phyloP scores from a whole-genome alignment of 2,888 invertebrate genomes.

The Spilosoma lubricipeda region DNA sequence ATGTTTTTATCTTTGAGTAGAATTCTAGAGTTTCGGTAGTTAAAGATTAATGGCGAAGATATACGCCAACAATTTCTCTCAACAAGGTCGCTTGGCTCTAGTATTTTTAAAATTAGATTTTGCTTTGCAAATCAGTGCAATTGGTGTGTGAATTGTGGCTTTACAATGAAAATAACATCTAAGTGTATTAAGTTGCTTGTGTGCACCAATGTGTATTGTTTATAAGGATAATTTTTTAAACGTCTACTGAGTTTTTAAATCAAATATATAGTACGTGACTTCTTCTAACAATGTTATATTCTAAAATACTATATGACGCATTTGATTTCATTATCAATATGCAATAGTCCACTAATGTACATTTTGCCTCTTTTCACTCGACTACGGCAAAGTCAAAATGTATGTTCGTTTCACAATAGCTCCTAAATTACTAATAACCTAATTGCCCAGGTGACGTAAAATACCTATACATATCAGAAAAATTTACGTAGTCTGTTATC shows the following conservation, averaged over 20 bases:
- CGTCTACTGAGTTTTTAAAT: no score
- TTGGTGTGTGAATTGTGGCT: not conserved
- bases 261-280: no score
- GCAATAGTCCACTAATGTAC: no score
- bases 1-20: constrained; percentile 33
- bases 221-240: no score
- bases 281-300: not conserved
- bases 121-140: not conserved
- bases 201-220: not conserved
- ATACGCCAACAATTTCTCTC: constrained; percentile 31
- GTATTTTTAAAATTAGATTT: not conserved
- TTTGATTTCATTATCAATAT: not conserved
- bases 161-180: not conserved
- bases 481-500: no score
- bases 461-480: no score
- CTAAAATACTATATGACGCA: not conserved
- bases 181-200: not conserved
- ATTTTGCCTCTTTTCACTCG: no score
- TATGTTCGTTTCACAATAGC: no score
- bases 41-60: constrained; percentile 43
- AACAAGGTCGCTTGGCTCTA: constrained; percentile 20
- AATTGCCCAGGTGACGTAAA: no score
- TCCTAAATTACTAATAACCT: no score
- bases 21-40: constrained; percentile 25
- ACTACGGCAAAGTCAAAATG: no score